Evolutionary conservation across 2,797 vertebrate species (phyloP).

Genomic region (Arnoldichthys spilopterus): DNA sequence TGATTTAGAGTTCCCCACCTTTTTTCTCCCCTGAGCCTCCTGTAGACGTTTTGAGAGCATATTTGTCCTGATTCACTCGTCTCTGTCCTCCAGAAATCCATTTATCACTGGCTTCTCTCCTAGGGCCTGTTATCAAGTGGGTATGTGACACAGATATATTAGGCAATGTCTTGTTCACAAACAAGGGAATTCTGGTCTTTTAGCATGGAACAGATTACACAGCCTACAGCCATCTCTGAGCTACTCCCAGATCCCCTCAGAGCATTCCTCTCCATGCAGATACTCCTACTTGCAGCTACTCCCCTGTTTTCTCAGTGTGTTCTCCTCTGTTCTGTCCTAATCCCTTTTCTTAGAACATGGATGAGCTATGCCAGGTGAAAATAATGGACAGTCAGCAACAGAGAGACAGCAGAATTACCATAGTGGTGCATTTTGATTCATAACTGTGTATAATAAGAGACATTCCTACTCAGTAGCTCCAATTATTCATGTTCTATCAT

Average conservation of each 20-base stretch:
- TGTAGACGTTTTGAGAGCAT: not conserved
- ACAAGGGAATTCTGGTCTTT: constrained; percentile 17
- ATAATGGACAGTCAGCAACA: not conserved
- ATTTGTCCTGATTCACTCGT: constrained; percentile 22
- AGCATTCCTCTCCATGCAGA: not conserved
- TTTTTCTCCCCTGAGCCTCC: constrained; percentile 10
- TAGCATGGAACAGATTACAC: constrained; percentile 13
- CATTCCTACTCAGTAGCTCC: too few species aligned
- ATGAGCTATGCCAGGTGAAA: not conserved
- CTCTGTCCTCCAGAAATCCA: constrained; percentile 10
- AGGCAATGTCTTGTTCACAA: constrained; percentile 19
- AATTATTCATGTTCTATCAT: too few species aligned
- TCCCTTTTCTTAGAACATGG: not conserved
- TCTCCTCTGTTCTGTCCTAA: not conserved
- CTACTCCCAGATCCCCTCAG: not conserved
- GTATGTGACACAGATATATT: constrained; percentile 37
- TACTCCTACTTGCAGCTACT: not conserved
- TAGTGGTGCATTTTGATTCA: not conserved
- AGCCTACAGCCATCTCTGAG: constrained; percentile 23
- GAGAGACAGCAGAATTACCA: not conserved
- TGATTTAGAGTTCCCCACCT: not conserved
- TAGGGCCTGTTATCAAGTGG: constrained; percentile 35
- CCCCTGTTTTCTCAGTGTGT: not conserved
- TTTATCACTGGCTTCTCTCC: constrained; percentile 21
- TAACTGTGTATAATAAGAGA: not conserved